Evolutionary conservation across 2,797 vertebrate species (phyloP).

Genomic region (Poeciliopsis infans): DNA sequence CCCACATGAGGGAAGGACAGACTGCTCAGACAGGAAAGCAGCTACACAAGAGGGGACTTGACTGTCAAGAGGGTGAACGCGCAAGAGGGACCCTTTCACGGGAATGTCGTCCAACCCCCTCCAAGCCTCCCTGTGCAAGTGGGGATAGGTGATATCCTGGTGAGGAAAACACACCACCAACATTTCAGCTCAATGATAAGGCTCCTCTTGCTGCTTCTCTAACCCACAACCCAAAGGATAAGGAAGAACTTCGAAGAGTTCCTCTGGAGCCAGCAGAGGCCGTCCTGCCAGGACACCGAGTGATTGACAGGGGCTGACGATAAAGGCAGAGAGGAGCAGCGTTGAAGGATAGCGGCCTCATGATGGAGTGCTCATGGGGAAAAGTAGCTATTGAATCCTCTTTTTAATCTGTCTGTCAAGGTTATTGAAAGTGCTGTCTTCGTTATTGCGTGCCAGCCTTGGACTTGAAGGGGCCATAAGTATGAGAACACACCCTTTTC

Average conservation of each 20-base stretch:
- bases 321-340: constrained; percentile 67
- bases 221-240: constrained; percentile 54
- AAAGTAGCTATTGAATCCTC: constrained; percentile 78
- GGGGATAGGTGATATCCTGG: constrained; percentile 26
- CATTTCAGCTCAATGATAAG: constrained; percentile 50
- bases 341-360: constrained; percentile 71
- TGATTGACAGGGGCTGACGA: constrained; percentile 76
- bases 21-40: constrained; percentile 5
- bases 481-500: constrained; percentile 51
- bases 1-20: constrained; percentile 45
- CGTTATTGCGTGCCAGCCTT: constrained; percentile 77
- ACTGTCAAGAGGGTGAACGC: constrained; percentile 23
- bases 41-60: constrained; percentile 14
- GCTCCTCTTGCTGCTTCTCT: constrained; percentile 41
- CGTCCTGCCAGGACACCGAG: constrained; percentile 49
- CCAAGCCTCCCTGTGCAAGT: constrained; percentile 15
- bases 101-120: constrained; percentile 15
- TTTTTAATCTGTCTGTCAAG: constrained; percentile 83
- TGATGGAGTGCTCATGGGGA: constrained; percentile 77
- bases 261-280: constrained; percentile 53
- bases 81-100: constrained; percentile 13
- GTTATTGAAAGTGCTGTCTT: constrained; percentile 82
- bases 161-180: constrained; percentile 21
- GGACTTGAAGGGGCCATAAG: constrained; percentile 66
- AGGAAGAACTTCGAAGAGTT: constrained; percentile 54